Evolutionary conservation across 92 coral and sea anemone genomes (phyloP), one percentile per base, ranked within the genome.

Genomic region (Actinostola sp.): DNA sequence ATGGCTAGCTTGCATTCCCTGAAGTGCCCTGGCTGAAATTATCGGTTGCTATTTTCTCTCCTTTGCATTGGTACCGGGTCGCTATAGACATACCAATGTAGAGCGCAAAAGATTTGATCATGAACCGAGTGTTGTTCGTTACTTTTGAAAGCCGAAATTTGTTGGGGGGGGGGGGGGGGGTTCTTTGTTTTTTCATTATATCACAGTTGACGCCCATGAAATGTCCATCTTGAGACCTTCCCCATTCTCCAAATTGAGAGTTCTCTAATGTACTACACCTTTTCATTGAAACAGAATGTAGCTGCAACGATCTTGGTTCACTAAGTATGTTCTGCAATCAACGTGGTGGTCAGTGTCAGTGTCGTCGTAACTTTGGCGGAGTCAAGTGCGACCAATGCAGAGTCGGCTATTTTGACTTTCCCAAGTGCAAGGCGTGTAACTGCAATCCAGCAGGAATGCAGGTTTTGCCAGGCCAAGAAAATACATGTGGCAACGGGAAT

Each of bases 371-470:
- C 59, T 95, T 88, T 66, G 88, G 77, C 24, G 99, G 99, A n/a
- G 63, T 72, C 52, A 88, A 84, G 42, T 95, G 99, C 55, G 79
- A 88, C 50, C 84, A 77, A 42, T 95, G 99, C 28, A 89, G 97
- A 24, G 75, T 91, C 14, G 99, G 99, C 5, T 95, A 75, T 67
- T 92, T 69, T 71, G 89, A 92, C 59, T 95, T 82, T 67, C 99
- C 99, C 17, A 71, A 58, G 20, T 95, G 99, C 73, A 78, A 92
- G 77, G 85, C 81, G 58, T 95, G 99, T 41, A 86, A 83, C 72
- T 95, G 99, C 61, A 79, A 88, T 43, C 92, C 97, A 29, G 93
- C 89, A 14, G 99, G 99, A 46, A 86, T 95, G 39, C 85, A 84
- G 34, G 75, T 88, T 17, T 49, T 81, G 3, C 87, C 83, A 19